A percentile compares a stretch with the other conserved stretches of the same genome.
These are phyloP conservation scores for Phortica variegata DNA, from an alignment of 1,140 invertebrate species.

Conservation along the genomic window DNA sequence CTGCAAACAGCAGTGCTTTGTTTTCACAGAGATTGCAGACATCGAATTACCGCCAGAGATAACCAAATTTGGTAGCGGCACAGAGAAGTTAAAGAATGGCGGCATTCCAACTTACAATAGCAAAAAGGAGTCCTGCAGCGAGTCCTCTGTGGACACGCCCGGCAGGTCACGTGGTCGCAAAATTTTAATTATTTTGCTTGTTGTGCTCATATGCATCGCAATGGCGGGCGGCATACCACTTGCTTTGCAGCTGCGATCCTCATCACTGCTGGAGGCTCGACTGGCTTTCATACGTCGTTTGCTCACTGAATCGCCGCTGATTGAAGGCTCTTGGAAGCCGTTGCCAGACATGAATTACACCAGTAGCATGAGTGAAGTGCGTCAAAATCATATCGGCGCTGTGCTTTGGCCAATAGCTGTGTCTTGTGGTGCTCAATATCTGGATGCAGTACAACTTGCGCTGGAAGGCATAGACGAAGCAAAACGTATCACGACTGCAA, in stretches of 20 bases:
- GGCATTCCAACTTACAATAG: conserved; percentile 37
- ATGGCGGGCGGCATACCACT: conserved; percentile 60
- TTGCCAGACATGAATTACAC: conserved; percentile 31
- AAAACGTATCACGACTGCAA: conserved; percentile 61
- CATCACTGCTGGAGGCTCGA: conserved; percentile 62
- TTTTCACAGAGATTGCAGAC: conserved; percentile 54
- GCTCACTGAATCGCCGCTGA: conserved; percentile 61
- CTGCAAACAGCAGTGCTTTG: conserved; percentile 56
- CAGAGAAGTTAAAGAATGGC: conserved; percentile 45
- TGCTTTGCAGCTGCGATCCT: conserved; percentile 62
- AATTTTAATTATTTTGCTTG: conserved; percentile 36
- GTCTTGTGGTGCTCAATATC: conserved; percentile 63
- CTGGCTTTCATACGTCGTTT: conserved; percentile 63
- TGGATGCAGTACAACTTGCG: conserved; percentile 66
- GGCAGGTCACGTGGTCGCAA: conserved; percentile 39
- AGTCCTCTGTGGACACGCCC: conserved; percentile 32
- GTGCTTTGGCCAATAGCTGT: conserved; percentile 70
- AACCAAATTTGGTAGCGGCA: conserved; percentile 46
- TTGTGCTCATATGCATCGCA: conserved; percentile 44
- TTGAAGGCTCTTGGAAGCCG: conserved; percentile 60
- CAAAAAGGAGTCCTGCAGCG: conserved; percentile 45
- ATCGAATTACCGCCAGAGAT: conserved; percentile 54
- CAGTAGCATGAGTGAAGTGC: conserved; percentile 38
- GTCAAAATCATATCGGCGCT: conserved; percentile 49
- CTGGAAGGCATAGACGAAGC: conserved; percentile 67